Evolutionary conservation across 2,888 invertebrate species (phyloP), one percentile per base, ranked within the genome.

Genomic region (Cryptops parisi): DNA sequence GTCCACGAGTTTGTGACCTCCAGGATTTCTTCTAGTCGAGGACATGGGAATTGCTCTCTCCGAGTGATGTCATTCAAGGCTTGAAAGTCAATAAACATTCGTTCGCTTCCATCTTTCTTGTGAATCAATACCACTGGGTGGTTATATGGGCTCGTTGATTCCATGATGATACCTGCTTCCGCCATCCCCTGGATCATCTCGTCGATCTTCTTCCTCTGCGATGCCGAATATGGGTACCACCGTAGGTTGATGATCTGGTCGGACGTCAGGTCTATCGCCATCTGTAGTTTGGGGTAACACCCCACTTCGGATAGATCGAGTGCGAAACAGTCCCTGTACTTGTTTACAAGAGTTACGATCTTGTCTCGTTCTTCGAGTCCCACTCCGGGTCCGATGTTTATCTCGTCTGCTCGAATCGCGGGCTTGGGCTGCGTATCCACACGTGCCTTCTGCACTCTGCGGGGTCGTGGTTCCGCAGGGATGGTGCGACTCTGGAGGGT

Each of bases 21-120:
- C n/a, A n/a, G n/a, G n/a, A n/a, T n/a, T n/a, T n/a, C n/a, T n/a
- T n/a, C n/a, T 17, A 44, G 9, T 19, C 44, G 12, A 15, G 44
- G 44, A 17, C 44, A 44, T 9, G 44, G 44, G 44, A 44, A 44
- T 9, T 44, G 44, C 44, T 44, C 17, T 19, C 17, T 44, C 17
- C 9, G 12, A 12, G 44, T 44, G 21, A 44, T 17, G 9, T 44
- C 44, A 44, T 44, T 44, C 15, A 17, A 17, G 12, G 17, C 12
- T 17, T 17, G 44, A 17, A 44, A 44, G 44, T 44, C 44, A 17
- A 44, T 44, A 17, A 9, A 44, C 9, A 44, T 19, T 44, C 44
- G 17, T 9, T 12, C 17, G 9, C 17, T 17, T 44, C 44, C 44
- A 44, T 44, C 17, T 17, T 44, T 44, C 17, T 44, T 44, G 12